A percentile compares a stretch with the other conserved stretches of the same genome.
Evolutionary conservation across 2,888 invertebrate genomes (phyloP).

Genomic region (Nomada ferruginata): DNA sequence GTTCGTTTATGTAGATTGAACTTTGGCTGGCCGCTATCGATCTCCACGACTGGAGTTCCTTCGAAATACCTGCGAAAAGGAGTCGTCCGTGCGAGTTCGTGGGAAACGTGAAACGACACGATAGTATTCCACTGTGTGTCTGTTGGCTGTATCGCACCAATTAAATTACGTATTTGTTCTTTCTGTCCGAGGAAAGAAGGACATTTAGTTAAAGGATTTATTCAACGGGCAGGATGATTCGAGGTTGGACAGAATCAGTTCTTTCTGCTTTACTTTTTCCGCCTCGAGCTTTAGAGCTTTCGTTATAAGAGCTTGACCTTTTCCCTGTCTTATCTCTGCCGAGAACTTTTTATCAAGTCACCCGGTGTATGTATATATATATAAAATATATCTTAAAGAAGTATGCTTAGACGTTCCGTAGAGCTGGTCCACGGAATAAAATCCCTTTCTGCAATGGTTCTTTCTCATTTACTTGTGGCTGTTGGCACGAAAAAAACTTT

Average conservation of each 20-base stretch:
- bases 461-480: too few species aligned
- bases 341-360: background rate
- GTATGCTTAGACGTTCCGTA: too few species aligned
- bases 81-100: too few species aligned
- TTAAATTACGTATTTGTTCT: background rate
- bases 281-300: background rate
- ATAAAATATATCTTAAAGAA: background rate
- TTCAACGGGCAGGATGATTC: background rate
- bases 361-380: background rate
- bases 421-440: too few species aligned
- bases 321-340: background rate
- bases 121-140: background rate
- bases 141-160: too few species aligned
- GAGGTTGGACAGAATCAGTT: background rate
- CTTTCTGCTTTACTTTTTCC: background rate
- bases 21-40: background rate
- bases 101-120: background rate
- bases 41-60: too few species aligned
- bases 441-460: too few species aligned
- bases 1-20: background rate
- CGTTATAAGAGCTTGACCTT: slow-evolving; percentile 2
- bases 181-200: background rate
- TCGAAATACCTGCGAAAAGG: background rate
- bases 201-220: background rate
- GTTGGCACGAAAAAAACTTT: too few species aligned